phyloP scores from a whole-genome alignment of 2,113 vertebrate species.

The Dryoscopus gambensis region DNA sequence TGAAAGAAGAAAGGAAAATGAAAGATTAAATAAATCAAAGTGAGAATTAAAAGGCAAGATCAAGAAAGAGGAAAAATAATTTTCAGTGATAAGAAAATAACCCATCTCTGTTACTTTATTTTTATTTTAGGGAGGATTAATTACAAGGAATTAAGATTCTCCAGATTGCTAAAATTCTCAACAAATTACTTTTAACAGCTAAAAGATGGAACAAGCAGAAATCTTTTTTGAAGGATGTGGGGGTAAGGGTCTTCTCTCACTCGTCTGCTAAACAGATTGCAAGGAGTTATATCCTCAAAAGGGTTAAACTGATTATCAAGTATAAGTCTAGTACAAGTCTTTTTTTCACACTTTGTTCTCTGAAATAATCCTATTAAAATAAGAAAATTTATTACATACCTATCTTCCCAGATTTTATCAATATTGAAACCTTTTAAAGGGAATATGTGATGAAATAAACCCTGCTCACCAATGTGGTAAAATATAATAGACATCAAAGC shows the following conservation, averaged over 20 bases:
- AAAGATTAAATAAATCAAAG: neutral
- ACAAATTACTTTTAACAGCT: neutral
- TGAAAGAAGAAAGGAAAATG: neutral
- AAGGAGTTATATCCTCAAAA: neutral
- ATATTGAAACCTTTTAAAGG: conserved; percentile 67
- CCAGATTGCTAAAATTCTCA: neutral
- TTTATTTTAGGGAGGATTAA: neutral
- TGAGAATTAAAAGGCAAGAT: neutral
- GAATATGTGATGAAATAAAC: conserved; percentile 72
- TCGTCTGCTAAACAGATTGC: neutral
- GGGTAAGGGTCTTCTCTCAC: neutral
- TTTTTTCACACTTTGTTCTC: conserved; percentile 38
- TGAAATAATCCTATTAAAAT: conserved; percentile 69
- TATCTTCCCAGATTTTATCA: conserved; percentile 72
- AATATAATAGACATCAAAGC: conserved; percentile 70
- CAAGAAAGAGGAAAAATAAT: neutral
- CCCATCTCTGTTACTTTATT: neutral
- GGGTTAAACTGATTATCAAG: neutral
- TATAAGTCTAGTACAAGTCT: neutral
- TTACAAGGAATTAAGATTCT: neutral
- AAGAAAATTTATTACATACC: conserved; percentile 61
- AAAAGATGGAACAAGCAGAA: neutral
- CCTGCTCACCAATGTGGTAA: conserved; percentile 66
- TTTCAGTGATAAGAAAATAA: neutral
- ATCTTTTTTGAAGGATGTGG: neutral